These are phyloP conservation scores for Sus cebifrons DNA, from an alignment of 2,797 vertebrate genomes.

Conservation along the genomic window DNA sequence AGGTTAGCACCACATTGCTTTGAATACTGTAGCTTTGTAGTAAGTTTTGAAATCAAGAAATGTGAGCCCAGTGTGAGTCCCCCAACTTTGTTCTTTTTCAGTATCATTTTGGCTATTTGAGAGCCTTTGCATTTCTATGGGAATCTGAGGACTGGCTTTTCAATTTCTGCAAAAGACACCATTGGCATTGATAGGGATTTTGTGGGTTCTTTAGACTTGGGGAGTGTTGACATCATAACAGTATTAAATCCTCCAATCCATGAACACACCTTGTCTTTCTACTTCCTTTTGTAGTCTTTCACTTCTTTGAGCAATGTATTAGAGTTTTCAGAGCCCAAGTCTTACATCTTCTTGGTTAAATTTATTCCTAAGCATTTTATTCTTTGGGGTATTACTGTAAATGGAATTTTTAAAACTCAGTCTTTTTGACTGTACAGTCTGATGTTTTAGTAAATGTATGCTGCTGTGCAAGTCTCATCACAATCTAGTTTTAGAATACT, in stretches of 20 bases:
- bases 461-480: background rate
- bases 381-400: slow-evolving; percentile 9
- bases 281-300: background rate
- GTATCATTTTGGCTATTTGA: background rate
- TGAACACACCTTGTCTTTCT: background rate
- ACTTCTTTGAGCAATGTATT: background rate
- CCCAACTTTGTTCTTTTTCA: slow-evolving; percentile 1
- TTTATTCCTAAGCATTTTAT: slow-evolving; percentile 32
- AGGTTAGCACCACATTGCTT: background rate
- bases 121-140: background rate
- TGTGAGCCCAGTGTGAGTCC: background rate
- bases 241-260: background rate
- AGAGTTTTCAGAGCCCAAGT: background rate
- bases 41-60: background rate
- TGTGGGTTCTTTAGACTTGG: background rate
- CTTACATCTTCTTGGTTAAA: background rate
- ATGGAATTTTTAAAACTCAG: background rate
- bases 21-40: background rate
- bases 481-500: background rate
- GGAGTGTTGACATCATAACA: background rate
- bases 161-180: background rate
- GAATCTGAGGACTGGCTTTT: slow-evolving; percentile 25
- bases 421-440: background rate
- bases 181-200: background rate
- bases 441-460: background rate